Conservation (phyloP, 2,888 invertebrate species). For the Heliconius charithonia region DNA sequence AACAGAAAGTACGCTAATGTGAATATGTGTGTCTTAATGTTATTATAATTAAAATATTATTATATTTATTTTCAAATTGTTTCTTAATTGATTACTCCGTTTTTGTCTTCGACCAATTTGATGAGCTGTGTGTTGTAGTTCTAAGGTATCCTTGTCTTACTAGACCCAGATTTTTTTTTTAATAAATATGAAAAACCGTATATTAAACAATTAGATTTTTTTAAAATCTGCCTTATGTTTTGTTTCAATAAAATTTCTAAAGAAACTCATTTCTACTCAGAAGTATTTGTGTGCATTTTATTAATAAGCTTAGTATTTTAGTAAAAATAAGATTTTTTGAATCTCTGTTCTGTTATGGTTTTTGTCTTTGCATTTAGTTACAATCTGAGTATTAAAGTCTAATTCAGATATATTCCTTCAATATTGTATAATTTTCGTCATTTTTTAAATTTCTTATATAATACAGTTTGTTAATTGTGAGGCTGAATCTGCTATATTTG, state of each 20-base stretch:
- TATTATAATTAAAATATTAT: not conserved
- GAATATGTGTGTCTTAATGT: constrained; percentile 68
- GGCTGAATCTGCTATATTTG: not conserved
- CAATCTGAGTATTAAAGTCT: not conserved
- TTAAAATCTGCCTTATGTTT: not conserved
- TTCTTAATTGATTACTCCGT: not conserved
- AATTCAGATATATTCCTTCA: not conserved
- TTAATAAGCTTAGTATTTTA: constrained; percentile 1
- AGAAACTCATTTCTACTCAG: not conserved
- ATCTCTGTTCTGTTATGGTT: not conserved
- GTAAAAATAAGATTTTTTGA: not conserved
- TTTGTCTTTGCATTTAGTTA: constrained; percentile 10
- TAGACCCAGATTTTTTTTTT: no score
- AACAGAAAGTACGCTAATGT: constrained; percentile 61
- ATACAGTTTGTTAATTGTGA: not conserved
- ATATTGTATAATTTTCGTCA: not conserved
- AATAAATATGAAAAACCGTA: no score
- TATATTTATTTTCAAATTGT: not conserved
- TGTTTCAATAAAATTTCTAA: not conserved
- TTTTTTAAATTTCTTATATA: not conserved
- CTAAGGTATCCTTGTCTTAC: not conserved
- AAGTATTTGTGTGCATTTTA: constrained; percentile 41
- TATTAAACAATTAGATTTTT: not conserved
- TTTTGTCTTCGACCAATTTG: not conserved
- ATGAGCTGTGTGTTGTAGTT: not conserved